Conservation (phyloP, 2,888 invertebrate genomes). For the Leucoma salicis region DNA sequence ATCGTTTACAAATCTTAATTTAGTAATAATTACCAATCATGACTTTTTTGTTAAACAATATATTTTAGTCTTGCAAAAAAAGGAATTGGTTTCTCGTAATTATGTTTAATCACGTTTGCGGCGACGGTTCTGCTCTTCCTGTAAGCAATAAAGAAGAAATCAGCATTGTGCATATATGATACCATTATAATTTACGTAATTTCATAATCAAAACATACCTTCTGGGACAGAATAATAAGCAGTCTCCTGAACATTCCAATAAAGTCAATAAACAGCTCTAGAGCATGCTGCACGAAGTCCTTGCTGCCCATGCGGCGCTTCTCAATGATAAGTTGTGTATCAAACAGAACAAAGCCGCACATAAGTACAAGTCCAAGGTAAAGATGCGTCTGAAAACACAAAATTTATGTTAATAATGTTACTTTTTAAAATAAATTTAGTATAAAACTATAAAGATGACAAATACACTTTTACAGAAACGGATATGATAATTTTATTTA, state of each 20-base stretch:
- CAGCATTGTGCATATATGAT: too few species aligned
- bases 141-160: constrained; percentile 33
- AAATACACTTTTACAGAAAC: not conserved
- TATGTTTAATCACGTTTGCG: constrained; percentile 72
- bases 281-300: constrained; percentile 95
- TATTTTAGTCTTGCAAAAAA: constrained; percentile 27
- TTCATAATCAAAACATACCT: constrained; percentile 86
- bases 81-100: constrained; percentile 11
- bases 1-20: constrained; percentile 21
- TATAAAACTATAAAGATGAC: not conserved
- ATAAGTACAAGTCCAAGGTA: constrained; percentile 94
- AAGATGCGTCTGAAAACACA: constrained; percentile 85
- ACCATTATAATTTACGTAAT: too few species aligned
- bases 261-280: constrained; percentile 97
- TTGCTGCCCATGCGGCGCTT: constrained; percentile 94
- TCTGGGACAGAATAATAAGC: constrained; percentile 93
- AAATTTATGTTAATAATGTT: not conserved
- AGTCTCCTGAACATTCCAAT: constrained; percentile 96
- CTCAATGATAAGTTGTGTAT: constrained; percentile 98
- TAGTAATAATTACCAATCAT: not conserved
- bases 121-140: constrained; percentile 77
- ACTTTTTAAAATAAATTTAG: not conserved
- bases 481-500: not conserved
- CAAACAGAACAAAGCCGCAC: constrained; percentile 97
- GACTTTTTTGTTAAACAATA: constrained; percentile 18